Conservation (phyloP, 2,797 vertebrate genomes). For the Amblyraja radiata region DNA sequence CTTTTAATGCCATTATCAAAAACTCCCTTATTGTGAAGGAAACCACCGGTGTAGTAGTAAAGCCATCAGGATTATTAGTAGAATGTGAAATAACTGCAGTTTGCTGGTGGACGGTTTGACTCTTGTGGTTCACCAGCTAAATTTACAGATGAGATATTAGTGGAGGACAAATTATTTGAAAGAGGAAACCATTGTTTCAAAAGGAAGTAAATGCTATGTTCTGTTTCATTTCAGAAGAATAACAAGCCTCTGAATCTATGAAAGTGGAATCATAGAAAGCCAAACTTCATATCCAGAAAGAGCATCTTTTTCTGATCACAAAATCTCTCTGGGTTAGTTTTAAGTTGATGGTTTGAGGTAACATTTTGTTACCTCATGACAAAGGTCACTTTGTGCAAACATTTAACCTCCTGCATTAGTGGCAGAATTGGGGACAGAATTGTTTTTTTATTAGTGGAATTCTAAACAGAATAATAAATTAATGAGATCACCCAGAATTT, state of each 20-base stretch:
- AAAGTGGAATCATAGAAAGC: background rate
- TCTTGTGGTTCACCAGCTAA: conserved; percentile 4
- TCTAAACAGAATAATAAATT: background rate
- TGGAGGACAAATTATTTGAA: background rate
- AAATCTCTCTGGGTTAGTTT: background rate
- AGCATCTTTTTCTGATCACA: background rate
- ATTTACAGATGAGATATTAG: background rate
- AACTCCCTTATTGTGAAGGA: background rate
- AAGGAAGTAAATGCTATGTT: background rate
- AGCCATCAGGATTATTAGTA: background rate
- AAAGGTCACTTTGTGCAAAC: background rate
- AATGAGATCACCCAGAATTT: background rate
- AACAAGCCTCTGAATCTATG: background rate
- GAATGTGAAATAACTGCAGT: background rate
- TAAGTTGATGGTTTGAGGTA: background rate
- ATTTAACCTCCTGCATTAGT: background rate
- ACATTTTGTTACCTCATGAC: background rate
- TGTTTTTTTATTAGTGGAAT: background rate
- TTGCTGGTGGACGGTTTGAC: background rate
- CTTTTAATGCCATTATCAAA: background rate
- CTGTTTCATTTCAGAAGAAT: conserved; percentile 13
- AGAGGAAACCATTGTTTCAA: background rate
- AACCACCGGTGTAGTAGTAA: background rate
- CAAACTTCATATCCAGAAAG: background rate
- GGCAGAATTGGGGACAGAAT: background rate